phyloP scores from a whole-genome alignment of 2,113 vertebrate species.

The Dicaeum eximium region DNA sequence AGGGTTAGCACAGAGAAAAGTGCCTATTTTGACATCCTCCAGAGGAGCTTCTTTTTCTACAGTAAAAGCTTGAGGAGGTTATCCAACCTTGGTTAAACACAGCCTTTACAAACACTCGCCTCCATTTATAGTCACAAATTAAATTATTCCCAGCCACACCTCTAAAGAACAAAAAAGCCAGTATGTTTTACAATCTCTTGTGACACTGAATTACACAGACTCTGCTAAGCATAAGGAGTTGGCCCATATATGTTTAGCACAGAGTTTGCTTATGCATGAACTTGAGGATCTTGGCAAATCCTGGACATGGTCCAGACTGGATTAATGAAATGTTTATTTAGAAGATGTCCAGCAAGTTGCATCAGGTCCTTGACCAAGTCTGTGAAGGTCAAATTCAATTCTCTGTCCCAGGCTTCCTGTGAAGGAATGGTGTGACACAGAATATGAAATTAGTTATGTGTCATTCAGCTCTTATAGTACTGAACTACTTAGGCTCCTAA shows the following conservation, averaged over 20 bases:
- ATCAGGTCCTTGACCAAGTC: neutral
- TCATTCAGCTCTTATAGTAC: neutral
- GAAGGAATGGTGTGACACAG: neutral
- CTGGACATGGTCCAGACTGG: neutral
- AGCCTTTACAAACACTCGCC: neutral
- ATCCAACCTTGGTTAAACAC: neutral
- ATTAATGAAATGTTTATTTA: neutral
- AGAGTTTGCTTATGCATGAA: neutral
- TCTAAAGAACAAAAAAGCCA: neutral
- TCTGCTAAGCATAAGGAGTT: neutral
- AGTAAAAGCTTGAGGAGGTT: neutral
- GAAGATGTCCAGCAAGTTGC: neutral
- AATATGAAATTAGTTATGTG: neutral
- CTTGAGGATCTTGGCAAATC: neutral
- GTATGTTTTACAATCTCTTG: neutral
- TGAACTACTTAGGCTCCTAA: neutral
- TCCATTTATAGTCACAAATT: conserved; percentile 1
- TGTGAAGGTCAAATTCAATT: neutral
- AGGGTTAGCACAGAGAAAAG: neutral
- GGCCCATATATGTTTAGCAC: neutral
- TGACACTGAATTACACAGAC: neutral
- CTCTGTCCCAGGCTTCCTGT: neutral
- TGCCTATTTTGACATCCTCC: neutral
- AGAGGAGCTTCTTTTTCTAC: neutral
- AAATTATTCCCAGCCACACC: neutral